phyloP scores from a whole-genome alignment of 2,888 invertebrate genomes.

The Oxycera nigricornis region DNA sequence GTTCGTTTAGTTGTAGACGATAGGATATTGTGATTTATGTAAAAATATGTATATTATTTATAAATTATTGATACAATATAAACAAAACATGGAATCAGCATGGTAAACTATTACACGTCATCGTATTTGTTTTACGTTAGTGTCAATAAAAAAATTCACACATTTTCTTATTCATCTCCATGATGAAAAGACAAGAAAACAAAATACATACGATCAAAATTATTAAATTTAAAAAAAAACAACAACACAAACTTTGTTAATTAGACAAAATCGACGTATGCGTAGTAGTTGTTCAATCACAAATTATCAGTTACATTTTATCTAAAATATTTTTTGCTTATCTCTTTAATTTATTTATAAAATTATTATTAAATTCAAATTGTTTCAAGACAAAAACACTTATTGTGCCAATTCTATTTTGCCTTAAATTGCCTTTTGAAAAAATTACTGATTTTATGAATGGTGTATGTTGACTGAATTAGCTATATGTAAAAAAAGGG shows the following conservation, averaged over 20 bases:
- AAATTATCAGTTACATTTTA: neutral
- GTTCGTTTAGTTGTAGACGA: constrained; percentile 3
- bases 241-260: constrained; percentile 1
- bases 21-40: constrained; percentile 24
- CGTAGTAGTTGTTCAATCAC: constrained; percentile 6
- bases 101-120: neutral
- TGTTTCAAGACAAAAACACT: constrained; percentile 27
- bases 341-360: neutral
- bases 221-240: constrained; percentile 16
- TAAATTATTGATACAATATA: constrained; percentile 37
- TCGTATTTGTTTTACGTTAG: neutral
- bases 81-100: constrained; percentile 28
- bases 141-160: neutral
- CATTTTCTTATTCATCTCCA: neutral
- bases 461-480: constrained; percentile 26
- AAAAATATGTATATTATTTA: constrained; percentile 25
- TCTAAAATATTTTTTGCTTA: neutral
- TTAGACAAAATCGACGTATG: neutral
- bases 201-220: neutral
- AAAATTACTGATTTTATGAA: constrained; percentile 37
- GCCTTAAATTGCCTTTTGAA: constrained; percentile 33
- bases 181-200: neutral
- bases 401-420: constrained; percentile 18
- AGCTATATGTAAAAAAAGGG: constrained; percentile 20
- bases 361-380: constrained; percentile 11